Base-by-base conservation (phyloP, 2,888 invertebrate species). In the Nowickia ferox region DNA sequence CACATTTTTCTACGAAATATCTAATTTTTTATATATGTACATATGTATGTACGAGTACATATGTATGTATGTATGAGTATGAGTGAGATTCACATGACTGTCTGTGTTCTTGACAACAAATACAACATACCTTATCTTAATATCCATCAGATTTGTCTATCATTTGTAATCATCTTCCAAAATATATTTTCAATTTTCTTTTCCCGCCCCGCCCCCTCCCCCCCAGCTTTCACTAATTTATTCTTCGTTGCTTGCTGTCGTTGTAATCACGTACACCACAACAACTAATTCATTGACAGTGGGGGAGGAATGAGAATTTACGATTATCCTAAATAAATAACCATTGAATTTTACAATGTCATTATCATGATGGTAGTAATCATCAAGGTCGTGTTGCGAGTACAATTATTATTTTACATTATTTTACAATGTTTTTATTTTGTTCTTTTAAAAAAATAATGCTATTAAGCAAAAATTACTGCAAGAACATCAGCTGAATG, bases 101-200 rank as follows among this genome's bases (percentile, higher is more conserved):
- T 69, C 19, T 55, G 38, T 11, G 15, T 51, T 63, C 19, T 63
- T 40, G 30, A 1, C 63, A 71, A 78, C 46, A 69, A 63, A 53
- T 17, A 69, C 61, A 30, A 69, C 61, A 30, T 30, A 30, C 6
- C 10, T 51, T 78, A 51, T 61, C 15, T 38, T 61, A 42, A 61
- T 42, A 68, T 19, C 17, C 30, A 74, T 66, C 59, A 15, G 65
- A 80, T 30, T 72, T 57, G 13, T 57, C 59, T 80, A 17, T 57
- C 13, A 40, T 19, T 72, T 55, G 22, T 57, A 38, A 79, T 65
- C 13, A 53, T 44, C 46, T 55, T 57, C 48, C 48, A 8, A 57
- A 55, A 53, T 38, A 53, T 38, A 38, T 59, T 38, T 59, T 15
- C 30, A 19, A 44, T 13, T 44, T 44, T 44, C n/a, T n/a, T 68